These are phyloP conservation scores for Montipora efflorescens DNA, from an alignment of 64 coral and sea anemone genomes.

Conservation along the genomic window DNA sequence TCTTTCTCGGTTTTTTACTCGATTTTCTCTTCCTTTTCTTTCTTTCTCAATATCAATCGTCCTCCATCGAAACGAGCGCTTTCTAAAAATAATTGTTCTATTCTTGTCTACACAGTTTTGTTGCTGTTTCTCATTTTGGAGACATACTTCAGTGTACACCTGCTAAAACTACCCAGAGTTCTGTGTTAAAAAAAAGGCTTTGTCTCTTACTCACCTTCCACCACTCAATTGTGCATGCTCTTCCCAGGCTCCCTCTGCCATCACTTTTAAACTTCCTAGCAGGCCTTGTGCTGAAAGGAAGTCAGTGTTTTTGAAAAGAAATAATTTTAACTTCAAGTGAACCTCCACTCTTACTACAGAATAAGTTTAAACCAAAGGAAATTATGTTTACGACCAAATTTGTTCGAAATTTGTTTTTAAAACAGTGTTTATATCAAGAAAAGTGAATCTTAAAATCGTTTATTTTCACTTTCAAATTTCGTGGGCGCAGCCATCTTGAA, in stretches of 20 bases:
- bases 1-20: not conserved
- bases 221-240: conserved; percentile 43
- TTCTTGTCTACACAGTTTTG: too few relatives aligned
- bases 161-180: not conserved
- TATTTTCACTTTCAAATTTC: too few relatives aligned
- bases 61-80: not conserved
- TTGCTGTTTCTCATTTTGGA: not conserved
- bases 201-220: conserved; percentile 51
- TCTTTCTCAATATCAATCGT: not conserved
- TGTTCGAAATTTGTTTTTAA: too few relatives aligned
- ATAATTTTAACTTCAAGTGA: not conserved
- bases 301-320: not conserved
- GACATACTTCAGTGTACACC: not conserved
- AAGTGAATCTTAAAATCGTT: too few relatives aligned
- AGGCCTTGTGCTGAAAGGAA: conserved; percentile 65
- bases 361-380: too few relatives aligned
- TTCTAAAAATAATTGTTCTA: not conserved
- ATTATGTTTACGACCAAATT: too few relatives aligned
- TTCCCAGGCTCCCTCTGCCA: conserved; percentile 59
- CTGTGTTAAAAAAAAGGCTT: not conserved
- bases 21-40: not conserved
- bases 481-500: too few relatives aligned
- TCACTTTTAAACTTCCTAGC: not conserved
- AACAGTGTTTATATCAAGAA: too few relatives aligned
- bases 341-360: too few relatives aligned